Base-by-base conservation (phyloP, 2,888 invertebrate genomes). In the Cheilosia soror region DNA sequence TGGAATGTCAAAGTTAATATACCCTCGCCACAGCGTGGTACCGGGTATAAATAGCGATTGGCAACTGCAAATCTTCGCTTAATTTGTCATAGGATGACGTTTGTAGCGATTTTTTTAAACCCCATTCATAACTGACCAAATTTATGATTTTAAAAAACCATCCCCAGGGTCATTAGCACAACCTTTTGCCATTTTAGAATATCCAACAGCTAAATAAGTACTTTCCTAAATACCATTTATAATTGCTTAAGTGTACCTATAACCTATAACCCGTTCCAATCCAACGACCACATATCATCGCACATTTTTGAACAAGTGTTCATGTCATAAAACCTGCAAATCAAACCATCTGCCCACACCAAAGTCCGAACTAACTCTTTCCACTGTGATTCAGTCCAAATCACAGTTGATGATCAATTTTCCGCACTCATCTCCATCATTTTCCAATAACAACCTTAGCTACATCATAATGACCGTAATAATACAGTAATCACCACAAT, bases 401-500 rank as follows among this genome's bases (percentile, higher is more conserved):
- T 25, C 5, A 47, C n/a, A 11, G 25, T 51, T 51, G 25, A 57
- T 40, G 40, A 40, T 42, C 40, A 60, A 60, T 60, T 60, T 60
- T 42, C 29, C 15, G 20, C 20, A 15, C 68, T 68, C 55, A 55
- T 42, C 68, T 62, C 51, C 25, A 51, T 71, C 37, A 20, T 29
- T 33, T 11, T 27, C 9, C 7, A 31, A 25, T 62, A 29, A 40
- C 15, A 69, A 69, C 47, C 58, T 57, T 47, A 47, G 47, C 15
- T 60, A 62, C 31, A 42, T 62, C 62, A 63, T 63, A 63, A 53
- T 63, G 63, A 49, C 42, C 44, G 20, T 63, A 63, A 63, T 62
- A 72, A 53, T 25, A 31, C 7, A 31, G 53, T 63, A 63, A 63
- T 73, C 73, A 73, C 73, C 73, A 29, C 73, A 73, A 63, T 53